Percentiles rank a stretch among this genome's conserved stretches.
These are phyloP conservation scores for Amiota mariae DNA, from an alignment of 2,888 invertebrate genomes.

Conservation along the genomic window DNA sequence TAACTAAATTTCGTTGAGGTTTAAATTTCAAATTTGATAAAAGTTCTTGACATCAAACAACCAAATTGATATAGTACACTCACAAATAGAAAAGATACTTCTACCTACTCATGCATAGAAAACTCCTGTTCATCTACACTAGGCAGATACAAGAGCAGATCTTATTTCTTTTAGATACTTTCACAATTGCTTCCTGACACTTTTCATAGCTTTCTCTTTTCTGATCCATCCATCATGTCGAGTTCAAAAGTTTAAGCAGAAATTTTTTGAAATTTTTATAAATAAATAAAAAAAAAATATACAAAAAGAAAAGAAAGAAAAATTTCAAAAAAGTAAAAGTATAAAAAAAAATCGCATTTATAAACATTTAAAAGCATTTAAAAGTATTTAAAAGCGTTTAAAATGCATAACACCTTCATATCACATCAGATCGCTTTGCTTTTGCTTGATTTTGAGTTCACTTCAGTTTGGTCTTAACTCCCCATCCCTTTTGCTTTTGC, in stretches of 20 bases:
- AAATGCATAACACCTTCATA: constrained; percentile 27
- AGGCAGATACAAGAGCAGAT: too few relatives aligned
- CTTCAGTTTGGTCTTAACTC: not conserved
- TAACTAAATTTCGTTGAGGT: constrained; percentile 51
- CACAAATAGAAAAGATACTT: not conserved
- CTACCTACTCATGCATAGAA: too few relatives aligned
- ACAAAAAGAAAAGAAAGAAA: not conserved
- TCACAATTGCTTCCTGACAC: too few relatives aligned
- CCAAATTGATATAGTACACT: not conserved
- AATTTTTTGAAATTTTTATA: too few relatives aligned
- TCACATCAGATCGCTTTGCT: too few relatives aligned
- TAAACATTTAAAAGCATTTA: constrained; percentile 30
- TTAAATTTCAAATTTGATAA: constrained; percentile 44
- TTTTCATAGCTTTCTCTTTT: too few relatives aligned
- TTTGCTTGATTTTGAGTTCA: too few relatives aligned
- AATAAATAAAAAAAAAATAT: not conserved
- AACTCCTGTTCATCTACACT: too few relatives aligned
- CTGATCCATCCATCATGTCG: too few relatives aligned
- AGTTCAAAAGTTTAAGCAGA: too few relatives aligned
- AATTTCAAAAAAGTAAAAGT: not conserved
- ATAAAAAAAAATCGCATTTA: constrained; percentile 15
- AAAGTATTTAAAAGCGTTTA: constrained; percentile 28
- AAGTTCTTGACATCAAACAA: not conserved
- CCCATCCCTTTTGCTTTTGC: too few relatives aligned
- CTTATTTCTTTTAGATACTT: too few relatives aligned